phyloP scores from a whole-genome alignment of 2,113 vertebrate species.

The Ammodytes marinus region DNA sequence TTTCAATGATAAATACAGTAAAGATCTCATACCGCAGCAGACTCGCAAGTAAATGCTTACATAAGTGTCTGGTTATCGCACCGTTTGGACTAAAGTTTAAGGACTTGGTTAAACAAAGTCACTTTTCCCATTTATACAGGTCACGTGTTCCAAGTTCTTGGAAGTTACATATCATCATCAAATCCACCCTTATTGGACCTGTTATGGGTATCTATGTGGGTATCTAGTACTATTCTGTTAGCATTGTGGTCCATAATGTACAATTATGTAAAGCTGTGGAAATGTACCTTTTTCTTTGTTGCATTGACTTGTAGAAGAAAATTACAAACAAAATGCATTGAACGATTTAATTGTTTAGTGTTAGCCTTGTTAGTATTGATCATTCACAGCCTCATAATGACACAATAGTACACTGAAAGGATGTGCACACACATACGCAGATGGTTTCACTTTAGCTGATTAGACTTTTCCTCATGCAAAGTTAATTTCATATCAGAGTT shows the following conservation, averaged over 20 bases:
- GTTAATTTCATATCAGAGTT: not conserved
- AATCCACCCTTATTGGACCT: not conserved
- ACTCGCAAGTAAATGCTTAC: not conserved
- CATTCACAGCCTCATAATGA: not conserved
- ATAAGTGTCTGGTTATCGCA: not conserved
- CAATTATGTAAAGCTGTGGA: not conserved
- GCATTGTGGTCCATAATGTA: not conserved
- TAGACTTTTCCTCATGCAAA: not conserved
- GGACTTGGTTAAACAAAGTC: not conserved
- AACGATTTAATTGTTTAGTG: not conserved
- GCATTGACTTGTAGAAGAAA: not conserved
- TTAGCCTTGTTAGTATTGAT: not conserved
- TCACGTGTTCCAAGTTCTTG: not conserved
- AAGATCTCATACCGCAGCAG: not conserved
- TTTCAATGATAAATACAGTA: not conserved
- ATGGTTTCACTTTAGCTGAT: not conserved
- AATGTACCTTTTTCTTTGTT: not conserved
- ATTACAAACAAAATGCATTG: conserved; percentile 1
- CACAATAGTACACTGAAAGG: not conserved
- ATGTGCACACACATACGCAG: not conserved
- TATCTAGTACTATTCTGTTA: not conserved
- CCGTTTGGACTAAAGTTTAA: not conserved
- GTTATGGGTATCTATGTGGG: not conserved
- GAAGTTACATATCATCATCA: not conserved
- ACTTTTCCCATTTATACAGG: not conserved